Conservation (phyloP, 1,140 invertebrate species). For the Papilio polyxenes region DNA sequence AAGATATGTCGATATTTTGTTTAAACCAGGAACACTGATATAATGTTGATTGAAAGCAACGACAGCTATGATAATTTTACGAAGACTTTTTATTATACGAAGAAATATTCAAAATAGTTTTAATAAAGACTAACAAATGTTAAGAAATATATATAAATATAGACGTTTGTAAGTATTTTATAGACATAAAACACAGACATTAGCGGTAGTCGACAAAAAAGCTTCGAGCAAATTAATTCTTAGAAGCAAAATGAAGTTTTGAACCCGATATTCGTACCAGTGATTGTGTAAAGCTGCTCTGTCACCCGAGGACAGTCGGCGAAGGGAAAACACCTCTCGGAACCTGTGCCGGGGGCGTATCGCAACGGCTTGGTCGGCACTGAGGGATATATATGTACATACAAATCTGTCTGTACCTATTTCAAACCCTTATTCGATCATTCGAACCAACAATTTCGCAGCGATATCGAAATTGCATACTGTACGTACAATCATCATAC, state of each 20-base stretch:
- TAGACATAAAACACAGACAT: not conserved
- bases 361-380: slow-evolving; percentile 84
- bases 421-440: slow-evolving; percentile 22
- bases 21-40: not conserved
- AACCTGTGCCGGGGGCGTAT: slow-evolving; percentile 78
- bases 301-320: slow-evolving; percentile 73
- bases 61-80: not conserved
- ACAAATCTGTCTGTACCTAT: slow-evolving; percentile 62
- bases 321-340: slow-evolving; percentile 82
- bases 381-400: slow-evolving; percentile 72
- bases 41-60: not conserved
- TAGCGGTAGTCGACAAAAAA: slow-evolving; percentile 49
- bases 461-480: not conserved
- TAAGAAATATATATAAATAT: not conserved
- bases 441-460: not conserved
- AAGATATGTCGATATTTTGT: not conserved
- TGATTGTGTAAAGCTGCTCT: slow-evolving; percentile 82
- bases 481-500: not conserved
- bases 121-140: not conserved
- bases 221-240: slow-evolving; percentile 65
- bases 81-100: not conserved
- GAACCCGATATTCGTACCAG: slow-evolving; percentile 73
- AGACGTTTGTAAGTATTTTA: not conserved
- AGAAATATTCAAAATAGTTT: not conserved
- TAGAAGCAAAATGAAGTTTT: slow-evolving; percentile 12